phyloP scores from a whole-genome alignment of 2,797 vertebrate genomes.

The Hipposideros larvatus region DNA sequence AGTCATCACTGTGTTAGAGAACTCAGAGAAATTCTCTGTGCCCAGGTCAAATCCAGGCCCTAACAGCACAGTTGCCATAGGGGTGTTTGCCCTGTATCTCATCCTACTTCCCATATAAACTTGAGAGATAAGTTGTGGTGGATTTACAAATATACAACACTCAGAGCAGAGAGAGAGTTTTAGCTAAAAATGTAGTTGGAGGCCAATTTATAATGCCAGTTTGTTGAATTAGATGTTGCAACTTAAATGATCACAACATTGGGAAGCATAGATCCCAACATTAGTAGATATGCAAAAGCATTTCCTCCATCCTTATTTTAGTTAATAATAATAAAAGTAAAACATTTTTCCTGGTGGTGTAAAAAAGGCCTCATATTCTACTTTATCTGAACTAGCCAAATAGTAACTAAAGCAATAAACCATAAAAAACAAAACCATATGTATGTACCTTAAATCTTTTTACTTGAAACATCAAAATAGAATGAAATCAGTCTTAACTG shows the following conservation, averaged over 20 bases:
- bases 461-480: neutral
- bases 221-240: neutral
- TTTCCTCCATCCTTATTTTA: neutral
- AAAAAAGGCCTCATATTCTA: neutral
- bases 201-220: neutral
- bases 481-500: neutral
- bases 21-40: neutral
- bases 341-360: neutral
- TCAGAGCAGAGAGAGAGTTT: neutral
- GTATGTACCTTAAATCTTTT: neutral
- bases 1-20: neutral
- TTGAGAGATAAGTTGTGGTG: neutral
- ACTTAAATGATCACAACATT: neutral
- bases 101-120: neutral
- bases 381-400: neutral
- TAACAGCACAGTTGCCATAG: accelerated
- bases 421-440: neutral
- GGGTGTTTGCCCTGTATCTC: neutral
- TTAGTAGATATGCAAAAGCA: neutral
- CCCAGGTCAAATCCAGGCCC: accelerated
- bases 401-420: neutral
- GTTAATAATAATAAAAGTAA: neutral
- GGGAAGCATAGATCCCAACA: neutral
- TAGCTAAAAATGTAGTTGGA: neutral
- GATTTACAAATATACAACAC: neutral